Evolutionary conservation across 1,140 invertebrate genomes (phyloP).

Genomic region (Heliothis virescens): DNA sequence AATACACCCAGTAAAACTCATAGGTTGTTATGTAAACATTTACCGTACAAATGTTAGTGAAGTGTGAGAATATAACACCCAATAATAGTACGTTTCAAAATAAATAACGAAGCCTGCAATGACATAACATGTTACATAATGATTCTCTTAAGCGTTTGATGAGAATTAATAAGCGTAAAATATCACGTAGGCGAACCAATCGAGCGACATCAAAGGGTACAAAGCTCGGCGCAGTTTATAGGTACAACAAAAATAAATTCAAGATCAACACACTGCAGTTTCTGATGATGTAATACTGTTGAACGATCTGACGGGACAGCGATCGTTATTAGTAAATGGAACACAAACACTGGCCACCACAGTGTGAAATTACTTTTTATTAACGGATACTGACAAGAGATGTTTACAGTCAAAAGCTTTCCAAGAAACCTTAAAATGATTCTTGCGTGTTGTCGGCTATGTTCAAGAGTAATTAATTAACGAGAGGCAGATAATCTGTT

Average conservation of each 20-base stretch:
- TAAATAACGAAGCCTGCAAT: constrained; percentile 29
- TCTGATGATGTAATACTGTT: constrained; percentile 48
- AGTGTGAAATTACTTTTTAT: constrained; percentile 44
- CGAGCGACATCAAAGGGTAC: constrained; percentile 53
- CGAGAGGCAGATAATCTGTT: neutral
- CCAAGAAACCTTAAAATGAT: neutral
- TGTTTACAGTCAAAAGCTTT: constrained; percentile 26
- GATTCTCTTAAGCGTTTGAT: constrained; percentile 26
- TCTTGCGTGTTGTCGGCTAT: neutral
- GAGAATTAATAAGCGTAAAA: constrained; percentile 52
- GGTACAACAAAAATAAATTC: constrained; percentile 53
- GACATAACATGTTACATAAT: constrained; percentile 30
- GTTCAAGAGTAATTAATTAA: neutral
- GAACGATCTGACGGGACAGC: constrained; percentile 39
- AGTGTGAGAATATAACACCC: constrained; percentile 14
- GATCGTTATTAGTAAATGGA: constrained; percentile 58
- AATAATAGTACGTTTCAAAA: constrained; percentile 27
- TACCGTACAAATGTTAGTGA: neutral
- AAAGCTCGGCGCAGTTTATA: constrained; percentile 39
- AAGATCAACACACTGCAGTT: constrained; percentile 47
- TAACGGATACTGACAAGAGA: constrained; percentile 38
- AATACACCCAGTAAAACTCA: constrained; percentile 45
- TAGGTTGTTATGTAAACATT: constrained; percentile 37
- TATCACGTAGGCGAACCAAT: constrained; percentile 45
- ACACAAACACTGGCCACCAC: constrained; percentile 53